Evolutionary conservation across 2,113 vertebrate genomes (phyloP), one percentile per base, ranked within the genome.

Genomic region (Galeopterus variegatus): DNA sequence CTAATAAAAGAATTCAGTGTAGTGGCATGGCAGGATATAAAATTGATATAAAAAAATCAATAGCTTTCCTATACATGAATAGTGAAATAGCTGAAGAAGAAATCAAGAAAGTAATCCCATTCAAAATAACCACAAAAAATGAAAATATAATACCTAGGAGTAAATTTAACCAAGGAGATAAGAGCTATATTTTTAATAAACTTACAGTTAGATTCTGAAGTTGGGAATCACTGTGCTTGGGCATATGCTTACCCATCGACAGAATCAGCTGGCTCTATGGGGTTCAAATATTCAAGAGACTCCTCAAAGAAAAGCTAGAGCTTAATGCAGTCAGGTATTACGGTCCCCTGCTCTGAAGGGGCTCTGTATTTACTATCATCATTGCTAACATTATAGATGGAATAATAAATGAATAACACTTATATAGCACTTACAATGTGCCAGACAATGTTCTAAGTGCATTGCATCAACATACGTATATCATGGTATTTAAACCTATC

Each of bases 271-370:
- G 41, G 13, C 45, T 69, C 18, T 80, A 5, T 5, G 31, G 7
- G 60, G 56, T 85, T 88, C 41, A 93, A 21, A 89, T 82, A 77
- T 60, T 96, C 26, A 70, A 85, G 33, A 80, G 24, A 77, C 15
- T 94, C 36, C 31, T 70, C 31, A 28, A 76, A 9, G 52, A 17
- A 31, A 75, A 85, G 24, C 14, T 91, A 56, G 33, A 89, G 41
- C 41, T 89, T 92, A 77, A 81, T 93, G 45, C 48, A 92, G 54
- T 76, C 76, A 67, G 21, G 12, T 88, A 12, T 89, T 69, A 88
- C 8, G 64, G 23, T 76, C 23, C 17, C 4, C 1, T 60, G 80
- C 48, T 96, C 60, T 92, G 60, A 52, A 77, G 58, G 58, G 50
- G 14, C 9, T 93, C 31, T 92, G 60, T 82, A 19, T 76, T 92